phyloP scores from a whole-genome alignment of 2,888 invertebrate genomes.

The Lingula anatina region DNA sequence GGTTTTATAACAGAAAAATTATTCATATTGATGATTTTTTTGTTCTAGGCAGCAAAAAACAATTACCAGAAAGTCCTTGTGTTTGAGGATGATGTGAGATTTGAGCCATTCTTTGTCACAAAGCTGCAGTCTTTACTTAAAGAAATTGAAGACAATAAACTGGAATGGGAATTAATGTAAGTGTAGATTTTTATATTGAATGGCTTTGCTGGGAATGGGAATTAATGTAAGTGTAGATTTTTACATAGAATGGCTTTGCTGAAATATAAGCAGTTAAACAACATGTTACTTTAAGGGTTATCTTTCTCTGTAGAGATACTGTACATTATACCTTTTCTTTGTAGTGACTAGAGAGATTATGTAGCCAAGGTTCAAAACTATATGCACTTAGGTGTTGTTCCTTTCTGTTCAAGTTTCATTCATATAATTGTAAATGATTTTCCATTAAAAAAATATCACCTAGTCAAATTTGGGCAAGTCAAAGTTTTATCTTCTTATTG shows the following conservation, averaged over 20 bases:
- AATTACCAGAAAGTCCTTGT: conserved; percentile 62
- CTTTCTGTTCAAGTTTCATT: too few species aligned
- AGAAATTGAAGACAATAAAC: conserved; percentile 59
- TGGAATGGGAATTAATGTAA: conserved; percentile 88
- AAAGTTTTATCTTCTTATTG: too few species aligned
- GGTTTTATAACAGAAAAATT: too few species aligned
- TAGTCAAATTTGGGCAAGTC: too few species aligned
- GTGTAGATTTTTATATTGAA: conserved; percentile 37
- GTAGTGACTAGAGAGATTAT: too few species aligned
- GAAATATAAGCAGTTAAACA: conserved; percentile 49
- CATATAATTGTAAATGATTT: too few species aligned
- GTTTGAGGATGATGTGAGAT: conserved; percentile 92
- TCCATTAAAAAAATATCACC: too few species aligned
- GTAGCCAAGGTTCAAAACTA: too few species aligned
- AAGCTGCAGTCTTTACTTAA: conserved; percentile 62
- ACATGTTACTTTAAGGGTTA: not conserved
- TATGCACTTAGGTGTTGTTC: too few species aligned
- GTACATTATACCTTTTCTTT: not conserved
- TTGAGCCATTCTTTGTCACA: conserved; percentile 75
- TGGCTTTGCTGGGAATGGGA: conserved; percentile 73
- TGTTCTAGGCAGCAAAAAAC: conserved; percentile 24
- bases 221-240: conserved; percentile 68
- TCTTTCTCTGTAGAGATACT: not conserved
- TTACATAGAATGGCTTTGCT: not conserved
- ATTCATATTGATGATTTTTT: too few species aligned